phyloP scores from a whole-genome alignment of 2,888 invertebrate genomes.

The Drosophila ezoana region DNA sequence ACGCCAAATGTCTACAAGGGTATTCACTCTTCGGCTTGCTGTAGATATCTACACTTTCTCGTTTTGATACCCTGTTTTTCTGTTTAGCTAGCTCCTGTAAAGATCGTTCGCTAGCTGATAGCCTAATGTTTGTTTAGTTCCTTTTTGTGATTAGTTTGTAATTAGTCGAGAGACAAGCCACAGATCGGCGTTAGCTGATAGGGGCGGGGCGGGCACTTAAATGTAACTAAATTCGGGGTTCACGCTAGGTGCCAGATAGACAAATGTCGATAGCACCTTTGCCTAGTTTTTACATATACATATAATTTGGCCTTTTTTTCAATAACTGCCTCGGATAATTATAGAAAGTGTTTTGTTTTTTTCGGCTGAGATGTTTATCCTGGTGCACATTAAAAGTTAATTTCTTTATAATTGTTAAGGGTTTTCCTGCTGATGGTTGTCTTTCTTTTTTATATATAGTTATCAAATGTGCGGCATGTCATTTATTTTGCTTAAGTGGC shows the following conservation, averaged over 20 bases:
- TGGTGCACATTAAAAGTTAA: constrained; percentile 74
- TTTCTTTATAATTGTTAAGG: constrained; percentile 76
- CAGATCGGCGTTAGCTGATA: constrained; percentile 53
- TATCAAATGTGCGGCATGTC: constrained; percentile 49
- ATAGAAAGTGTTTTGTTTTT: constrained; percentile 48
- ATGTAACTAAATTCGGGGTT: constrained; percentile 32
- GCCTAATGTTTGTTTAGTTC: constrained; percentile 72
- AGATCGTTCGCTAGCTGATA: constrained; percentile 64
- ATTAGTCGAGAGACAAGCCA: constrained; percentile 54
- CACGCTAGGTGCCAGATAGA: constrained; percentile 68
- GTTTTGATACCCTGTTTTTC: too few species aligned
- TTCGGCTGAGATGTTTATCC: constrained; percentile 68
- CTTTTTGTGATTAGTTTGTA: constrained; percentile 69
- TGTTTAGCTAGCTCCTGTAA: constrained; percentile 43
- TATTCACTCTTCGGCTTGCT: too few species aligned
- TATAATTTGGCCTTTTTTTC: constrained; percentile 34
- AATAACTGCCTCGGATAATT: constrained; percentile 64
- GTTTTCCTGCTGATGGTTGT: constrained; percentile 21
- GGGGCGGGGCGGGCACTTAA: constrained; percentile 1
- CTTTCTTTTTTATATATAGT: constrained; percentile 26
- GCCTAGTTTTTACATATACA: neutral
- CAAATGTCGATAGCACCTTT: constrained; percentile 73
- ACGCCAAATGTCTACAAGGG: too few species aligned
- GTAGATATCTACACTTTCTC: too few species aligned
- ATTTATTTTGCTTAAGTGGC: constrained; percentile 18